phyloP scores from a whole-genome alignment of 2,888 invertebrate species.

The Rhingia rostrata region DNA sequence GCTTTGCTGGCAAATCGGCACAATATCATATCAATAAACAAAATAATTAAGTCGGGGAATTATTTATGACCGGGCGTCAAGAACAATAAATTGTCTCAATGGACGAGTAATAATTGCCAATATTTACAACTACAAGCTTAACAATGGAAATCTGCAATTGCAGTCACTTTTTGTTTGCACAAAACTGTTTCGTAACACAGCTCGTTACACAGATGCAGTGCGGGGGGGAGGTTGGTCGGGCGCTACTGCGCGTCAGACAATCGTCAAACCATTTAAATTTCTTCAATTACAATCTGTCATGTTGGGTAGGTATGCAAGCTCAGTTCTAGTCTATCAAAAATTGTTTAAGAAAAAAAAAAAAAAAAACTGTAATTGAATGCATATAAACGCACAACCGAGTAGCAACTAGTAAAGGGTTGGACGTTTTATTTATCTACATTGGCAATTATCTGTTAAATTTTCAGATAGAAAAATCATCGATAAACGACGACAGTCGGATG shows the following conservation, averaged over 20 bases:
- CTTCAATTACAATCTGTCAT: conserved; percentile 1
- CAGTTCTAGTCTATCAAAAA: too few species aligned
- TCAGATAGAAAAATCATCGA: too few species aligned
- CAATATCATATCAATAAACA: conserved; percentile 63
- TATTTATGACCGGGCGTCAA: conserved; percentile 23
- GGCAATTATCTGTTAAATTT: too few species aligned
- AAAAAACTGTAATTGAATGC: too few species aligned
- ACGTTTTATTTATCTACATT: too few species aligned
- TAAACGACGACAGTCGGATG: too few species aligned
- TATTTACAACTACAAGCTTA: conserved; percentile 3
- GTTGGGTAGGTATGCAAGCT: neutral
- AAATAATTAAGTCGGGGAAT: conserved; percentile 57
- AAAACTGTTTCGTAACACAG: neutral
- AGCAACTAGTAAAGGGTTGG: too few species aligned
- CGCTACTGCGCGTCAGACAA: neutral
- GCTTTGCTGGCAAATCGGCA: conserved; percentile 25
- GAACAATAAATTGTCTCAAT: conserved; percentile 35
- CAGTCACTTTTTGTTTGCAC: neutral
- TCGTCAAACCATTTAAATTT: conserved; percentile 23
- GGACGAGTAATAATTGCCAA: conserved; percentile 21
- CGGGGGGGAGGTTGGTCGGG: neutral
- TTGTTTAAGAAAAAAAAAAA: too few species aligned
- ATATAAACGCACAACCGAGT: too few species aligned
- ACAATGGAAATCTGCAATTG: conserved; percentile 16
- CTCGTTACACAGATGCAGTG: neutral